Base-by-base conservation (phyloP, 2,113 vertebrate genomes). In the Callipepla squamata region DNA sequence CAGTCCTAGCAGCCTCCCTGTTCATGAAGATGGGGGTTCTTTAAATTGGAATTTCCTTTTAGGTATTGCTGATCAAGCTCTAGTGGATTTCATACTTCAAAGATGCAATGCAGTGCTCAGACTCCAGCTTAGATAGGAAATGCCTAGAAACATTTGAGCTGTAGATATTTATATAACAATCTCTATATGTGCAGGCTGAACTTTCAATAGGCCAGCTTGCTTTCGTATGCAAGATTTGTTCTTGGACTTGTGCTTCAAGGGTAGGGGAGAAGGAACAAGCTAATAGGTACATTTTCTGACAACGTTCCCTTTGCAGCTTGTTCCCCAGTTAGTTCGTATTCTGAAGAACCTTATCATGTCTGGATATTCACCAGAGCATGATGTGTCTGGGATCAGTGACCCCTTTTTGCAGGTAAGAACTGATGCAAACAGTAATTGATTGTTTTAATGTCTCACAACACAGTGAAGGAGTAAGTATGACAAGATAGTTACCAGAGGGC, bases 271-370 rank as follows among this genome's bases (percentile, higher is more conserved):
- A 83, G 51, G 53, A 91, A 32, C 50, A 59, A 26, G 12, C 91
- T 80, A 95, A 90, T 32, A 61, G 58, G 44, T 69, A 23, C 9
- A 12, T 36, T 75, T 94, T 90, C 78, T 94, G 50, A 95, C 75
- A 66, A 93, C 63, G 96, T 36, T 97, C 88, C 97, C 94, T 97
- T 96, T 97, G 20, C 98, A 99, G 99, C 98, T 99, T 93, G 99
- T 99, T 96, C 99, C 99, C 94, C 99, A 99, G 68, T 98, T 99
- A 98, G 99, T 99, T 97, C 98, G 99, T 98, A 99, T 99, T 97
- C 97, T 99, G 97, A 99, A 99, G 98, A 99, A 99, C 96, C 98
- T 99, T 95, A 99, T 99, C 96, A 99, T 99, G 99, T 99, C 99
- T 92, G 99, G 99, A 90, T 99, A 99, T 96, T 99, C 99, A 96